Conservation (phyloP, 2,888 invertebrate genomes). For the Andrena camellia region DNA sequence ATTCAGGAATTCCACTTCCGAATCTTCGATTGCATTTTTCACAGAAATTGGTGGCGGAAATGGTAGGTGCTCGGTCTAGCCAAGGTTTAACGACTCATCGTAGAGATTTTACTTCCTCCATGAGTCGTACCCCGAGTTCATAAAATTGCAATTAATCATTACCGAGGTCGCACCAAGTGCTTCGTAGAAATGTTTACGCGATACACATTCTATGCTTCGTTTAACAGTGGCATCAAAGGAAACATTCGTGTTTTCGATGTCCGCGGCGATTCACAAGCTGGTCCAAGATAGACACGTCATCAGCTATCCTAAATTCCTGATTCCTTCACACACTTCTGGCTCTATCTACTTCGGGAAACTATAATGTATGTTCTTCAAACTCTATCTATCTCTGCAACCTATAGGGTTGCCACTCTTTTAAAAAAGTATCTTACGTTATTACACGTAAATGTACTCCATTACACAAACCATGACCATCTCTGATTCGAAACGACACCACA, state of each 20-base stretch:
- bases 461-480: too few relatives aligned
- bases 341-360: constrained; percentile 19
- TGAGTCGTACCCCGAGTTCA: background rate
- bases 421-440: too few relatives aligned
- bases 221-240: background rate
- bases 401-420: too few relatives aligned
- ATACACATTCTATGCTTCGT: too few relatives aligned
- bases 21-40: too few relatives aligned
- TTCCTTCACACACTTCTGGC: constrained; percentile 8
- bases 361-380: constrained; percentile 25
- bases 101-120: background rate
- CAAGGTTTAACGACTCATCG: background rate
- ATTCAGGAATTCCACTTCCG: too few relatives aligned
- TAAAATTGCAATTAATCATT: constrained; percentile 5
- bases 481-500: too few relatives aligned
- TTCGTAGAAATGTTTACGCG: constrained; percentile 6
- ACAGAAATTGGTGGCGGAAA: too few relatives aligned
- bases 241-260: background rate
- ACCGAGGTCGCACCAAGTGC: background rate
- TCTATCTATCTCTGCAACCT: too few relatives aligned
- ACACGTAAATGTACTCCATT: too few relatives aligned
- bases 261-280: background rate
- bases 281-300: background rate
- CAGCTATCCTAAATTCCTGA: constrained; percentile 25
- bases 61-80: background rate